Conservation (phyloP, 2,888 invertebrate species). For the Dexiosoma caninum region DNA sequence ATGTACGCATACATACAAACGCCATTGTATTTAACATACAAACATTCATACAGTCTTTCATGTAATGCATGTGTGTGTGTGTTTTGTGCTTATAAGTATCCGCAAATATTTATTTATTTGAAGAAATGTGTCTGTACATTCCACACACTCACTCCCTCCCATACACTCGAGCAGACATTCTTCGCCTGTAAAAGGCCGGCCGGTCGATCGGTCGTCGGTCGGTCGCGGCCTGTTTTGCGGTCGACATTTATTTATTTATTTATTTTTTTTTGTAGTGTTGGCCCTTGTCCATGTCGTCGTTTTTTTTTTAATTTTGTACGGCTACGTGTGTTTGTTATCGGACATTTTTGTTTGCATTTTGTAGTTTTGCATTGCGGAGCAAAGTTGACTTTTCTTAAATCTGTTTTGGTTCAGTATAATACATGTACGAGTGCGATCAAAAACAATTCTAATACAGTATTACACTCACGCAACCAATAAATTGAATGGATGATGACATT, state of each 20-base stretch:
- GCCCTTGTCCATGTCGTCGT: constrained; percentile 17
- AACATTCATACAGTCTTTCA: no score
- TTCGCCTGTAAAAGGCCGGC: constrained; percentile 40
- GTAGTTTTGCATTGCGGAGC: constrained; percentile 37
- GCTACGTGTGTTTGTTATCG: constrained; percentile 20
- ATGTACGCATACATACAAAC: neutral
- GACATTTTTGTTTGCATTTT: constrained; percentile 1
- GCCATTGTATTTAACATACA: no score
- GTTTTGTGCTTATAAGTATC: neutral
- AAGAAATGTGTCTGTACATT: neutral
- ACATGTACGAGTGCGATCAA: neutral
- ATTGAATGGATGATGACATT: neutral
- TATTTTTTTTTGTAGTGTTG: neutral
- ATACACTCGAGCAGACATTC: constrained; percentile 3
- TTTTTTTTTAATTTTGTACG: neutral
- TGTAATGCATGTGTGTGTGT: neutral
- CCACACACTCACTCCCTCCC: constrained; percentile 18
- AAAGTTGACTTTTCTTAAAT: constrained; percentile 41
- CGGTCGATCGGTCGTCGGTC: constrained; percentile 31
- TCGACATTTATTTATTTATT: constrained; percentile 23
- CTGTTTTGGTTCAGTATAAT: constrained; percentile 4
- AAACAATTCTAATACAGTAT: neutral
- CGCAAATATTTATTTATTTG: constrained; percentile 33
- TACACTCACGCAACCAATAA: neutral
- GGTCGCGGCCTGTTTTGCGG: constrained; percentile 51